Evolutionary conservation across 2,888 invertebrate species (phyloP).

Genomic region (Fragum fragum): DNA sequence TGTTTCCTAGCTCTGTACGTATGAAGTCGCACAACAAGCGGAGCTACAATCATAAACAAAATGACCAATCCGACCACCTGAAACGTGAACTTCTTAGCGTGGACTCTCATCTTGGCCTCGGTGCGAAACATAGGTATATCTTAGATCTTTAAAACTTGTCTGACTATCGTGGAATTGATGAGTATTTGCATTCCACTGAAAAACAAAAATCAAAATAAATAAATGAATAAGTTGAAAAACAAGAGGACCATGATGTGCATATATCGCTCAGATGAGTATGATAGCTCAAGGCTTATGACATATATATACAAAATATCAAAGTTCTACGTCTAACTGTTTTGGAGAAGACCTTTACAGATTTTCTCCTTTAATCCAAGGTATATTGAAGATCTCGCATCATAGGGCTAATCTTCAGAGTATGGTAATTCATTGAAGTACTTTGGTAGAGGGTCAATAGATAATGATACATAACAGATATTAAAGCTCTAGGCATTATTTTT

Average conservation of each 20-base stretch:
- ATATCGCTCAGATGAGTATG: neutral
- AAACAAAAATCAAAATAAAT: too few species aligned
- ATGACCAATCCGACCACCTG: neutral
- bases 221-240: neutral
- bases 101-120: neutral
- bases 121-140: neutral
- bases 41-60: neutral
- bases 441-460: too few species aligned
- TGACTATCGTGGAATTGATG: neutral
- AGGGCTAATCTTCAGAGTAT: too few species aligned
- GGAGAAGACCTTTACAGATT: too few species aligned
- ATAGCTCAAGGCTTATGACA: too few species aligned
- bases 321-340: too few species aligned
- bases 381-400: too few species aligned
- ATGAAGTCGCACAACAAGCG: neutral
- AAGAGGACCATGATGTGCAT: neutral
- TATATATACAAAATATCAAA: too few species aligned
- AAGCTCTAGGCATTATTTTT: too few species aligned
- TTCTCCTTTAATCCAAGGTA: too few species aligned
- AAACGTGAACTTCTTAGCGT: conserved; percentile 1
- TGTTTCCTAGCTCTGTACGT: neutral
- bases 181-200: neutral
- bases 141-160: neutral
- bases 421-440: too few species aligned
- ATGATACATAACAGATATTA: too few species aligned